Conservation (phyloP, 2,888 invertebrate species). For the Odontocerum albicorne region DNA sequence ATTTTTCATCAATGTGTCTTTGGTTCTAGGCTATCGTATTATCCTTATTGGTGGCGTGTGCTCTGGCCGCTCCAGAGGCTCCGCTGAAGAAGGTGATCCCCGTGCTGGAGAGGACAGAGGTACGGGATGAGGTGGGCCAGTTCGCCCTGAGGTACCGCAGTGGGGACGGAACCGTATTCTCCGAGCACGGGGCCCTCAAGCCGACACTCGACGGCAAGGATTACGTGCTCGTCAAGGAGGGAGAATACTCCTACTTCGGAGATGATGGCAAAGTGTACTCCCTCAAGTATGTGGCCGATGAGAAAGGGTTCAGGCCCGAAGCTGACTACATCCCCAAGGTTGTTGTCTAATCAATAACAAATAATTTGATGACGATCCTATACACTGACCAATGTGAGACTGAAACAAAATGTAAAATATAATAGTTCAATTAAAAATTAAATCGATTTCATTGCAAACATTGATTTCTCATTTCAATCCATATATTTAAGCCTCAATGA, state of each 20-base stretch:
- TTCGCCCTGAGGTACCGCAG: slow-evolving; percentile 30
- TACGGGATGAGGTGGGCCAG: slow-evolving; percentile 30
- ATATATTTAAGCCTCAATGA: too few relatives aligned
- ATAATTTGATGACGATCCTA: too few relatives aligned
- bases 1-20: too few relatives aligned
- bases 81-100: slow-evolving; percentile 15
- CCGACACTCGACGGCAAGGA: slow-evolving; percentile 32
- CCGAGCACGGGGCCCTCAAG: slow-evolving; percentile 30
- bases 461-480: too few relatives aligned
- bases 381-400: too few relatives aligned
- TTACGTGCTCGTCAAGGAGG: slow-evolving; percentile 31
- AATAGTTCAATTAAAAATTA: too few relatives aligned
- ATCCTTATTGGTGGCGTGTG: background rate
- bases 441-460: too few relatives aligned
- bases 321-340: slow-evolving; percentile 33
- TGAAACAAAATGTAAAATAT: too few relatives aligned
- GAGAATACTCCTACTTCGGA: slow-evolving; percentile 29
- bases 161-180: slow-evolving; percentile 30
- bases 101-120: slow-evolving; percentile 31
- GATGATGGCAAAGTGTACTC: slow-evolving; percentile 27
- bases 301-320: slow-evolving; percentile 31
- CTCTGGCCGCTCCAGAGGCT: slow-evolving; percentile 7
- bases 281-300: slow-evolving; percentile 33
- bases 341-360: too few relatives aligned
- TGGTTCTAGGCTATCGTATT: background rate